Evolutionary conservation across 2,888 invertebrate genomes (phyloP).

Genomic region (Teleiodes luculella): DNA sequence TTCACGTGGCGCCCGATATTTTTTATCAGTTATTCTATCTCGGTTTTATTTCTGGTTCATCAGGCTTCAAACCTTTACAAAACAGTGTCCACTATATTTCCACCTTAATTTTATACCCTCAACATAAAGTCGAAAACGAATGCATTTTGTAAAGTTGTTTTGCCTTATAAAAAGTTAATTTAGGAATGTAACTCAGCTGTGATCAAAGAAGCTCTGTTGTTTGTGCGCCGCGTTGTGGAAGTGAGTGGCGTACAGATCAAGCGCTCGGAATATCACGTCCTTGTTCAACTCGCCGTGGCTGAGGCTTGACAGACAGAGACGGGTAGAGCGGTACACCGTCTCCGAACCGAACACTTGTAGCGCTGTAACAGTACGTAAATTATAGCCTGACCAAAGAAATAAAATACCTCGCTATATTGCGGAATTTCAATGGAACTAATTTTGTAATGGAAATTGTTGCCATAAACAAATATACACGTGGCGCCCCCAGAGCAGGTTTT

Average conservation of each 20-base stretch:
- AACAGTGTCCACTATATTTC: too few relatives aligned
- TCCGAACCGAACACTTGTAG: conserved; percentile 52
- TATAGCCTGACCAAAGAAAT: too few relatives aligned
- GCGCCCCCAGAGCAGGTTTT: too few relatives aligned
- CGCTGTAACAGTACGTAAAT: conserved; percentile 45
- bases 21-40: background rate
- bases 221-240: conserved; percentile 52
- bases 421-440: background rate
- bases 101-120: too few relatives aligned
- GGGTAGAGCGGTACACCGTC: conserved; percentile 33
- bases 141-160: too few relatives aligned
- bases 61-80: too few relatives aligned
- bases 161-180: too few relatives aligned
- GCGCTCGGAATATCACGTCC: conserved; percentile 47
- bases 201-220: conserved; percentile 51
- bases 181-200: conserved; percentile 24
- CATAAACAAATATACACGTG: too few relatives aligned
- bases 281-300: conserved; percentile 44
- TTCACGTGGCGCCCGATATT: too few relatives aligned
- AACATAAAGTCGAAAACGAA: too few relatives aligned
- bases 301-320: conserved; percentile 43
- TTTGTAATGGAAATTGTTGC: too few relatives aligned
- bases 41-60: background rate
- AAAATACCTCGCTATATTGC: too few relatives aligned
- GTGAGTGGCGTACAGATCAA: conserved; percentile 53